Conservation (phyloP, 2,888 invertebrate genomes). For the Watsonalla binaria region DNA sequence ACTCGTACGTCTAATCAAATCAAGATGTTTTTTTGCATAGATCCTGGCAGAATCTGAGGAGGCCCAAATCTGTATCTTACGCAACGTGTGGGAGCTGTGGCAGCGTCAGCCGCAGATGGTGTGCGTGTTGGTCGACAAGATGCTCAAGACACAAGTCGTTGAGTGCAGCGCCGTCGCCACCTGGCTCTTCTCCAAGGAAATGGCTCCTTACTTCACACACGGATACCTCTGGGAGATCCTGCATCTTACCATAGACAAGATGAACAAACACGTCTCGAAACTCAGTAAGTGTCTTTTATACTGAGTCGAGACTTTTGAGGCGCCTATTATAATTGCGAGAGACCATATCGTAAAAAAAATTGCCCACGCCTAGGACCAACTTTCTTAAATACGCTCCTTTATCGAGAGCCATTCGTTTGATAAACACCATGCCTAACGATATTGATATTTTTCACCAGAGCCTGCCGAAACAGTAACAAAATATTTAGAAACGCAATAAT, state of each 20-base stretch:
- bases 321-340: too few species aligned
- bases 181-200: constrained; percentile 96
- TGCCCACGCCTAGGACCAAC: too few species aligned
- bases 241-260: constrained; percentile 96
- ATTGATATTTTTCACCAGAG: too few species aligned
- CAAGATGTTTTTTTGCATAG: constrained; percentile 50
- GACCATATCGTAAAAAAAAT: too few species aligned
- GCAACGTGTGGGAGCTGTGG: constrained; percentile 97
- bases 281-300: constrained; percentile 71
- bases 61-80: constrained; percentile 95
- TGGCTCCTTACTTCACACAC: constrained; percentile 94
- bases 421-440: too few species aligned
- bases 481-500: too few species aligned
- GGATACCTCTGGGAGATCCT: constrained; percentile 98
- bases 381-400: too few species aligned
- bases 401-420: too few species aligned
- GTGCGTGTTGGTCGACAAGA: constrained; percentile 96
- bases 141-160: constrained; percentile 97
- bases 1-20: neutral
- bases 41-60: constrained; percentile 95
- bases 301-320: too few species aligned
- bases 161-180: constrained; percentile 98
- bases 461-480: too few species aligned
- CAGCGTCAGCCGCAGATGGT: constrained; percentile 97
- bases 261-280: constrained; percentile 96